These are phyloP conservation scores for Xanthia togata DNA, from an alignment of 2,888 invertebrate genomes.

Conservation along the genomic window DNA sequence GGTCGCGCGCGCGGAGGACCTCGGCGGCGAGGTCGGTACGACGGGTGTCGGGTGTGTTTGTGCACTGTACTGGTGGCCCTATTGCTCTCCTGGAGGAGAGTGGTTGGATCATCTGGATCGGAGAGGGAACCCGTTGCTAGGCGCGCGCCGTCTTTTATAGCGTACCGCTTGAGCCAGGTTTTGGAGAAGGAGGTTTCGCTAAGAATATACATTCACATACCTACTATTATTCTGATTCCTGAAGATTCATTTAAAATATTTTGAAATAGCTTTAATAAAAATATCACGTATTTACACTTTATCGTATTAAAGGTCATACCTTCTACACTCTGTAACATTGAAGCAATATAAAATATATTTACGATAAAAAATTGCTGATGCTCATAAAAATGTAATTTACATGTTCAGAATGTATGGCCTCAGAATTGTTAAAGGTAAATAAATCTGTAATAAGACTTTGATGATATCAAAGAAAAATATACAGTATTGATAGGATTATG, in stretches of 20 bases:
- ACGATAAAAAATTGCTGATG: slow-evolving; percentile 20
- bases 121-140: too few species aligned
- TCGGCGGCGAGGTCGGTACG: too few species aligned
- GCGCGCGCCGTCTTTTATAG: too few species aligned
- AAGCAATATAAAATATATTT: slow-evolving; percentile 15
- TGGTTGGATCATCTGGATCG: too few species aligned
- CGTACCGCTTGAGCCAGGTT: too few species aligned
- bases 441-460: slow-evolving; percentile 53
- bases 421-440: slow-evolving; percentile 53
- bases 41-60: too few species aligned
- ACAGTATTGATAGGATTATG: slow-evolving; percentile 46
- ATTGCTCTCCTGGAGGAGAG: too few species aligned
- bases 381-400: slow-evolving; percentile 40
- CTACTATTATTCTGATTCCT: background rate
- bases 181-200: too few species aligned
- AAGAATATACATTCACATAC: background rate
- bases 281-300: background rate
- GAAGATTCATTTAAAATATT: background rate
- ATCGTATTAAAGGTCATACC: slow-evolving; percentile 13
- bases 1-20: too few species aligned
- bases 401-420: slow-evolving; percentile 34
- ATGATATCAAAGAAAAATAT: slow-evolving; percentile 53
- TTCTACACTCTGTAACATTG: slow-evolving; percentile 11
- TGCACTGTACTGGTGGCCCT: too few species aligned
- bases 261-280: background rate